Evolutionary conservation across 2,797 vertebrate genomes (phyloP), one percentile per base, ranked within the genome.

Genomic region (Chaunax sp.): DNA sequence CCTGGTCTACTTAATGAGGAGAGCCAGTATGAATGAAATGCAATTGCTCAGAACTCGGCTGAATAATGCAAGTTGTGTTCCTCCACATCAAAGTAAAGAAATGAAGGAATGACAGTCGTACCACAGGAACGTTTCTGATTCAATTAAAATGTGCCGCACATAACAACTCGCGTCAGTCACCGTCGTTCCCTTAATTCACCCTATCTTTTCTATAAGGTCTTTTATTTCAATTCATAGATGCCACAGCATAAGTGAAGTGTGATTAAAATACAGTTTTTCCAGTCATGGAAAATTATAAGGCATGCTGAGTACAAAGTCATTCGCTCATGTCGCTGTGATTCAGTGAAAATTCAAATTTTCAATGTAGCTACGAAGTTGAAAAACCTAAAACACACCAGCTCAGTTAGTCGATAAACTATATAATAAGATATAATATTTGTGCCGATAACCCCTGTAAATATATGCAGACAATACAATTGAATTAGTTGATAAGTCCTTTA

Each of bases 361-460:
- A 61, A 23, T 16, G 59, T 46, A 16, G 75, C 85, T 86, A 82
- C 77, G 85, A 64, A 61, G 30, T 67, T 60, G 13, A 55, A 67
- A 16, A 2, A 19, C 14, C 33, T 8, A 5, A 41, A 69, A 43
- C 28, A 37, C n/a, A 58, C 19, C n/a, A 37, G 26, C 15, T n/a
- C n/a, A 9, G 28, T 30, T 5, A 30, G 28, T 30, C 9, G 28
- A 30, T 30, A 30, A 5, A 30, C 19, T 20, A 53, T 23, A 52
- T 6, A 0, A 15, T 1, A 9, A 44, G 10, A 37, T 26, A 12
- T 6, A 4, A 15, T 20, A 18, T 20, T n/a, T 38, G 20, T 40
- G 19, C 45, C 28, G 28, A 3, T 62, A 20, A n/a, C 3, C 10
- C 14, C n/a, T 50, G 6, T 9, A 33, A 50, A 40, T 13, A 15